phyloP scores from a whole-genome alignment of 2,113 vertebrate genomes.

The Penelope pileata region DNA sequence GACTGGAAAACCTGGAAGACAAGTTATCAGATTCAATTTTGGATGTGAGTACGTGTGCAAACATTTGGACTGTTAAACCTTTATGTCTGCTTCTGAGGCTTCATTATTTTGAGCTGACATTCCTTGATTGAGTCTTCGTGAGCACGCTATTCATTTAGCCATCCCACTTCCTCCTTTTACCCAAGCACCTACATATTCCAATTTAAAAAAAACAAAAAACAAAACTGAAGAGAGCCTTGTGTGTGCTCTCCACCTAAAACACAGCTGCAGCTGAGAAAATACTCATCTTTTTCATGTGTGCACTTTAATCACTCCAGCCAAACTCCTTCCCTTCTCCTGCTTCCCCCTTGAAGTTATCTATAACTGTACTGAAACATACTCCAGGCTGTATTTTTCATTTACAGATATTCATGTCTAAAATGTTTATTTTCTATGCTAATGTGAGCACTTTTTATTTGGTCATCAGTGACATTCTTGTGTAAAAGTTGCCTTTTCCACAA shows the following conservation, averaged over 20 bases:
- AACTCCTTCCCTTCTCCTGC: conserved; percentile 38
- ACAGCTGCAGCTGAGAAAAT: conserved; percentile 74
- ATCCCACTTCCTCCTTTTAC: conserved; percentile 62
- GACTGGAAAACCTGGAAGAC: conserved; percentile 34
- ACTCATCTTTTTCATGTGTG: conserved; percentile 64
- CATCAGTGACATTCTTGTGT: background rate
- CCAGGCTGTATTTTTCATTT: conserved; percentile 6
- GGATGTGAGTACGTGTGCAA: conserved; percentile 52
- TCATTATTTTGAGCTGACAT: conserved; percentile 59
- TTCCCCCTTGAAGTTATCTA: conserved; percentile 8
- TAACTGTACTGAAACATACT: conserved; percentile 5
- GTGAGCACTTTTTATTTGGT: background rate
- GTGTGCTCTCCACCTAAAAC: conserved; percentile 65
- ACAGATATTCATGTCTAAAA: background rate
- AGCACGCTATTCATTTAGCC: conserved; percentile 57
- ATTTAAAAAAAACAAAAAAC: conserved; percentile 58
- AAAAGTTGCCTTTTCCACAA: background rate
- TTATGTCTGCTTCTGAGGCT: conserved; percentile 56
- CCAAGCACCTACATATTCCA: conserved; percentile 61
- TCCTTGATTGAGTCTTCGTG: conserved; percentile 54
- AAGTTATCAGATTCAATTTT: conserved; percentile 60
- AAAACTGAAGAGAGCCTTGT: conserved; percentile 66
- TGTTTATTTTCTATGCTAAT: conserved; percentile 8
- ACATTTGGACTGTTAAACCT: conserved; percentile 56
- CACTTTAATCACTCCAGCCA: conserved; percentile 26